These are phyloP conservation scores for Baccha elongata DNA, from an alignment of 2,888 invertebrate species.

Conservation along the genomic window DNA sequence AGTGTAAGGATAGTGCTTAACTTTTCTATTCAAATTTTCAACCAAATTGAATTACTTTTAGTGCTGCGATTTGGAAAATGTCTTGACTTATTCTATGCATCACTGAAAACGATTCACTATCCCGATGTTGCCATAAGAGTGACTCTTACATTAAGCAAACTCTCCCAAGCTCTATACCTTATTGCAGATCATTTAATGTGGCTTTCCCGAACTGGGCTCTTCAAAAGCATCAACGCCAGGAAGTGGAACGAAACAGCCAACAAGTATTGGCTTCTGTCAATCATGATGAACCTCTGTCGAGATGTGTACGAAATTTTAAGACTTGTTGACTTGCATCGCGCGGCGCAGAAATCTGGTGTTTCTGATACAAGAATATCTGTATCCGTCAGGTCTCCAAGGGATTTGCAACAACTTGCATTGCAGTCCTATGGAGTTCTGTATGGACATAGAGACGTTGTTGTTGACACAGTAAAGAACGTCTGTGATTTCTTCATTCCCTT, in stretches of 20 bases:
- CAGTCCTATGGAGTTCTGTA: slow-evolving; percentile 78
- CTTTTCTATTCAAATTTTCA: slow-evolving; percentile 3
- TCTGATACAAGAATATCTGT: slow-evolving; percentile 76
- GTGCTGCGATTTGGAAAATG: slow-evolving; percentile 94
- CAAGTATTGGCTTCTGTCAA: slow-evolving; percentile 93
- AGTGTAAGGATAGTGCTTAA: slow-evolving; percentile 89
- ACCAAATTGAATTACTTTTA: slow-evolving; percentile 83
- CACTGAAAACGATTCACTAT: slow-evolving; percentile 88
- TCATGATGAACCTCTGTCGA: slow-evolving; percentile 90
- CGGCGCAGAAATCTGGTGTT: slow-evolving; percentile 81
- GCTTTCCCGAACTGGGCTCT: slow-evolving; percentile 89
- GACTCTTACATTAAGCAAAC: slow-evolving; percentile 90
- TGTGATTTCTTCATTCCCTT: slow-evolving; percentile 95
- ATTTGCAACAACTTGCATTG: slow-evolving; percentile 76
- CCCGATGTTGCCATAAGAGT: slow-evolving; percentile 88
- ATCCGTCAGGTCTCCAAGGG: slow-evolving; percentile 76
- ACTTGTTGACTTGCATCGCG: slow-evolving; percentile 84
- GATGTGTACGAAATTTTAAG: slow-evolving; percentile 92
- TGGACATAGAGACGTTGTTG: slow-evolving; percentile 86
- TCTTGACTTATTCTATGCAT: slow-evolving; percentile 90
- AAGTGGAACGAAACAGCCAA: slow-evolving; percentile 90
- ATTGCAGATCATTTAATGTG: slow-evolving; percentile 94
- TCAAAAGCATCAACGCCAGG: slow-evolving; percentile 86
- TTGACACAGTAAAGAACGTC: slow-evolving; percentile 92
- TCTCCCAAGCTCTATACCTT: slow-evolving; percentile 90